Base-by-base conservation (phyloP, 2,888 invertebrate genomes). In the Ophioninae sp. region DNA sequence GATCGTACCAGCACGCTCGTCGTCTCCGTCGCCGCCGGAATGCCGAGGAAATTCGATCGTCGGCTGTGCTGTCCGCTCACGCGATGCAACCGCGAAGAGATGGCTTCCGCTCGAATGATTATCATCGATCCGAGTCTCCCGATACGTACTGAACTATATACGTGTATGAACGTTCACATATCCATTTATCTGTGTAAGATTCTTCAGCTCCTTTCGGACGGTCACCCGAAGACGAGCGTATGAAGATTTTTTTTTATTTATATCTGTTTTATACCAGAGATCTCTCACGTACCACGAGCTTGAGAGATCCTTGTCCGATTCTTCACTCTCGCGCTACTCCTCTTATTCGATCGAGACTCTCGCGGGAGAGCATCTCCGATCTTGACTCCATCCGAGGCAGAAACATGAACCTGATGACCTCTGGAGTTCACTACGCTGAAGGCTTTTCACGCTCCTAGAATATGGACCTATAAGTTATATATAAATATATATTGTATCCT, bases 41-140 rank as follows among this genome's bases (percentile, higher is more conserved):
- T 87, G 88, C 86, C 81, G 87, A 85, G 88, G 90, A 90, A 89
- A 89, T 89, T 89, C 86, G 88, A 90, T 90, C 88, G 86, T 87
- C 79, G 86, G 85, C 86, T 84, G 70, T 74, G 85, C 84, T 88
- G 88, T 88, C 88, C 85, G 86, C 84, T 88, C 87, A 85, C 86
- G 82, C 87, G 89, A 89, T 85, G 87, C 83, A 85, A 82, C 81
- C 83, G 83, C 81, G 82, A 80, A 82, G 82, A 85, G 85, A 85
- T 86, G 86, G 86, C 87, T 89, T 90, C 88, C 86, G 87, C 87
- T 88, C 86, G 81, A 87, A 83, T 86, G 89, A 88, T 89, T 88
- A 89, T 89, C 88, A 86, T 87, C 87, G 88, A 89, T 89, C 89
- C 87, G 85, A 87, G 85, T 86, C 86, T 82, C 84, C 73, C 84